Conservation (phyloP, 2,113 vertebrate species). For the Cavia aperea region DNA sequence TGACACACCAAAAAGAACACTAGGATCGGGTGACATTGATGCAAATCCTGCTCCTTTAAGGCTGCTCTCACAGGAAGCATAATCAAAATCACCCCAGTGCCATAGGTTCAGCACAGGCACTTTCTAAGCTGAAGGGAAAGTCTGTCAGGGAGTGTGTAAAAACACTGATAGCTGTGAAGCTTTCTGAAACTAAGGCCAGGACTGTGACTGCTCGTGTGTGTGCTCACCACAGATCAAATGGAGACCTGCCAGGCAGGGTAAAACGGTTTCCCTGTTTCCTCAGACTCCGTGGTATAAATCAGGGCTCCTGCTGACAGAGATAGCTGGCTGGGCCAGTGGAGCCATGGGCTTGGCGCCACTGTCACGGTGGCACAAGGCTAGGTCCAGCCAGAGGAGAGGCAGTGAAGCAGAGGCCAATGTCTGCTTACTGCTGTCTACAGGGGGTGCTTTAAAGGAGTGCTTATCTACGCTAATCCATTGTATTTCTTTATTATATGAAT, state of each 20-base stretch:
- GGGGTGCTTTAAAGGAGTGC: background rate
- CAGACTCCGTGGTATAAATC: background rate
- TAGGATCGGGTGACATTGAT: too few relatives aligned
- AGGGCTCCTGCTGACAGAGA: background rate
- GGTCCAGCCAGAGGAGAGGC: background rate
- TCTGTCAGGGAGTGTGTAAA: background rate
- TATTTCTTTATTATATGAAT: background rate
- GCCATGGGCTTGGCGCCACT: background rate
- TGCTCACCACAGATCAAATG: background rate
- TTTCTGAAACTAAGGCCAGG: background rate
- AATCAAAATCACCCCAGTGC: background rate
- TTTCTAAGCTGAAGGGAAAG: background rate
- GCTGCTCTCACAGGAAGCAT: background rate
- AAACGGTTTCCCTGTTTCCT: background rate
- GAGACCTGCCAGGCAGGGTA: background rate
- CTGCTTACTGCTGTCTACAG: rapidly evolving
- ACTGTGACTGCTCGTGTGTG: background rate
- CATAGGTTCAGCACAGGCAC: background rate
- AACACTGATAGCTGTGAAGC: background rate
- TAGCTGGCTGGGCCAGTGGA: background rate
- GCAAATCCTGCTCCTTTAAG: background rate
- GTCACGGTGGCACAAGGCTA: background rate
- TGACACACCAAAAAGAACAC: background rate
- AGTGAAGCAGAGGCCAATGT: background rate
- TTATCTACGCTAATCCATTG: background rate